Base-by-base conservation (phyloP, 2,797 vertebrate genomes). In the Acridotheres tristis region DNA sequence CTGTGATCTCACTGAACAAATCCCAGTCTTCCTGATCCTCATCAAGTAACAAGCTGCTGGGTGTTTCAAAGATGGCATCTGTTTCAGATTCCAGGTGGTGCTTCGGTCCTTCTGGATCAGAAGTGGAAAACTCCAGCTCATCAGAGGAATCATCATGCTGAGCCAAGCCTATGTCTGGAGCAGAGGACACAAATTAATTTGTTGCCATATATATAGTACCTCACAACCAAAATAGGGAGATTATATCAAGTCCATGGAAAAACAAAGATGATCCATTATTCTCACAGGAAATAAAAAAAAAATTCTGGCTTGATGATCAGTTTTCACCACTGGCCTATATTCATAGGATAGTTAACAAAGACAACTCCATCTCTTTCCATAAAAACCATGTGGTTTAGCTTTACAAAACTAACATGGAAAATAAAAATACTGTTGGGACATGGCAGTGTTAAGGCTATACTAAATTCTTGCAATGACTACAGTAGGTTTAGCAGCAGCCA, bases 111-210 rank as follows among this genome's bases (percentile, higher is more conserved):
- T 97, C 97, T 74, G 90, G 74, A 66, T 98, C 97, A 66, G 94
- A 97, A 58, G 92, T 29, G 40, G 94, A 89, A 67, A 94, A 97
- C 50, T 98, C 98, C 88, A 97, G 95, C 78, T 98, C 97, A 74
- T 98, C 98, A 13, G 98, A 98, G 59, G 98, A 98, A 71, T 98
- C 97, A 40, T 96, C 97, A 2, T 96, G 96, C 50, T 96, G 97
- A 81, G 90, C 61, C 82, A 93, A 66, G 20, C 93, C 95, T 88
- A 72, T 27, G 29, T 85, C 97, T 91, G 72, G 47, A 93, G 89
- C 63, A 94, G 61, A 85, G 22, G 66, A 88, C 14, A 34, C 71
- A 72, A 74, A 74, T 86, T 58, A 51, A 34, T 63, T 66, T 32
- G 25, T 53, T 91, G 48, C 63, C 54, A 29, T 32, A 36, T n/a